Evolutionary conservation across 2,797 vertebrate genomes (phyloP).

Genomic region (Urosaurus nigricauda): DNA sequence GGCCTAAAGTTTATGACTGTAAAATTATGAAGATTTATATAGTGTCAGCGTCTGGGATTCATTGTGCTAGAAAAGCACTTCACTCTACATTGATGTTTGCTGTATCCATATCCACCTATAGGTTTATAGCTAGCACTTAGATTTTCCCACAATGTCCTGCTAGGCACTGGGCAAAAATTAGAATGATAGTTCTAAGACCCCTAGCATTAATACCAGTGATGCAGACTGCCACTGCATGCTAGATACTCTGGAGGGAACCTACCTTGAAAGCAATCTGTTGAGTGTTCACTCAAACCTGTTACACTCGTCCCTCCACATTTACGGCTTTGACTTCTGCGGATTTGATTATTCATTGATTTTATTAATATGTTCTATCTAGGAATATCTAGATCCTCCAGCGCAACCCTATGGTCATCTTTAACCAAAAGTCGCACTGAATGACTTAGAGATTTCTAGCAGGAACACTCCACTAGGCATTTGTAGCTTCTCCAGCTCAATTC

Average conservation of each 20-base stretch:
- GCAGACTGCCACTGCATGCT: neutral
- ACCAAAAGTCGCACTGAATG: no score
- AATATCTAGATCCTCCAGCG: no score
- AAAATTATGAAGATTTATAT: neutral
- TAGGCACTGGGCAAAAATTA: neutral
- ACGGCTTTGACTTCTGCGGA: no score
- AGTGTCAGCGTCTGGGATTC: neutral
- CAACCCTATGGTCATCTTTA: no score
- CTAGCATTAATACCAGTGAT: neutral
- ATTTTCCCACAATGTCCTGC: neutral
- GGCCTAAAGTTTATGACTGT: neutral
- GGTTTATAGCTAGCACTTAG: neutral
- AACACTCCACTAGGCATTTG: no score
- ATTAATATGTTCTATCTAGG: no score
- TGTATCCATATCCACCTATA: neutral
- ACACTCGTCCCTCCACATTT: no score
- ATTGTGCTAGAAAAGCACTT: neutral
- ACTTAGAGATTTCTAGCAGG: no score
- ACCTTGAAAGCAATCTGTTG: neutral
- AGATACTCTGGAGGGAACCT: neutral
- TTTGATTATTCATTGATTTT: no score
- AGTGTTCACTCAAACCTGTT: neutral
- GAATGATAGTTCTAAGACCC: neutral
- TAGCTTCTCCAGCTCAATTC: no score
- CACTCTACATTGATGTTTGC: neutral